Evolutionary conservation across 2,797 vertebrate species (phyloP).

Genomic region (Cossypha polioptera): DNA sequence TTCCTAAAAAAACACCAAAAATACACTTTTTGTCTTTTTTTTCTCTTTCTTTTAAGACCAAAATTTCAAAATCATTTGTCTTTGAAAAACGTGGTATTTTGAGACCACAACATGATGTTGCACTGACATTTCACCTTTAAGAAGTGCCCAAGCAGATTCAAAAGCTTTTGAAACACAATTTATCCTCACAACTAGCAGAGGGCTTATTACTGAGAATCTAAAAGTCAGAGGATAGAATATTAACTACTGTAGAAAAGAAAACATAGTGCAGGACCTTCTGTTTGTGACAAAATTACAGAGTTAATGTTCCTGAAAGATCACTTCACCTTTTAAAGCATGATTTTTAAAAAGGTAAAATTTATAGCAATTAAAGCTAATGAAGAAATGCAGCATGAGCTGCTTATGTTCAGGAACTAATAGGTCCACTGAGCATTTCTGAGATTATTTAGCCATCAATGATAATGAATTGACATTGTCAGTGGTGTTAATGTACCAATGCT

Average conservation of each 20-base stretch:
- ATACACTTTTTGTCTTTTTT: not conserved
- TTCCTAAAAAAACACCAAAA: not conserved
- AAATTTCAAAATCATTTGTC: not conserved
- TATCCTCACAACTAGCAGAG: constrained; percentile 51
- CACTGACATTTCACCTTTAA: constrained; percentile 61
- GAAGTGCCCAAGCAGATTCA: constrained; percentile 29
- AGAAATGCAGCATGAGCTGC: constrained; percentile 83
- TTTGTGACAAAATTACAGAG: constrained; percentile 82
- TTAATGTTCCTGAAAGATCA: constrained; percentile 85
- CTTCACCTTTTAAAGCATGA: constrained; percentile 81
- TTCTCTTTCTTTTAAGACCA: not conserved
- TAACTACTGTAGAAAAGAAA: constrained; percentile 73
- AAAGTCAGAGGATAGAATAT: constrained; percentile 63
- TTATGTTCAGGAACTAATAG: constrained; percentile 84
- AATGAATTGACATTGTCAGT: constrained; percentile 82
- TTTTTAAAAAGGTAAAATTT: constrained; percentile 84
- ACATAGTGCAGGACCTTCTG: constrained; percentile 76
- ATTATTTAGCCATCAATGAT: constrained; percentile 83
- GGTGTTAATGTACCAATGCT: constrained; percentile 71
- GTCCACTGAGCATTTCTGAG: constrained; percentile 81
- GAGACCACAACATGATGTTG: not conserved
- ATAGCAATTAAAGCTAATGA: constrained; percentile 85
- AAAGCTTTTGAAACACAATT: constrained; percentile 61
- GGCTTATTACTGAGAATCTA: constrained; percentile 62
- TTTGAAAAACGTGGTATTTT: not conserved